These are phyloP conservation scores for Amphipoea oculea DNA, from an alignment of 2,888 invertebrate genomes.

Conservation along the genomic window DNA sequence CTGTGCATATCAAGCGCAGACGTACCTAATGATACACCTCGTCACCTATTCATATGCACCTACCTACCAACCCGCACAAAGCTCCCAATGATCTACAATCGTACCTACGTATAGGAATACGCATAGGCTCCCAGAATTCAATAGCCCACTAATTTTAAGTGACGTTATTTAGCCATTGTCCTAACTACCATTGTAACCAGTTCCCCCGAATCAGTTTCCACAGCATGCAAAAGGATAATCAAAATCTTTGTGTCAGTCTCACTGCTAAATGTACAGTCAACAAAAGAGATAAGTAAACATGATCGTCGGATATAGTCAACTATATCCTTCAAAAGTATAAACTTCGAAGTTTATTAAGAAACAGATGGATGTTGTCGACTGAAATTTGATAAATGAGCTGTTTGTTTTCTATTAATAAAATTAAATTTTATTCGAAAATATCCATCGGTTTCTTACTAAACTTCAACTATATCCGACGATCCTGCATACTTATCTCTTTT, in stretches of 20 bases:
- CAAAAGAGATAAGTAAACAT: no score
- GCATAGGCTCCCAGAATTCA: constrained; percentile 17
- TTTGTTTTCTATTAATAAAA: no score
- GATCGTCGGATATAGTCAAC: no score
- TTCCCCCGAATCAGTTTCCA: constrained; percentile 11
- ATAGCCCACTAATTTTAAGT: constrained; percentile 59
- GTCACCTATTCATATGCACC: neutral
- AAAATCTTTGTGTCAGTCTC: constrained; percentile 4
- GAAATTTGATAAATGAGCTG: no score
- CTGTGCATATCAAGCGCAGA: neutral
- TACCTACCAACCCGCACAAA: constrained; percentile 14
- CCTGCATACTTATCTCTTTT: no score
- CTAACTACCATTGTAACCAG: constrained; percentile 26
- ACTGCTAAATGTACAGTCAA: neutral
- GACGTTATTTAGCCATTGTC: constrained; percentile 42
- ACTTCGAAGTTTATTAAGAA: no score
- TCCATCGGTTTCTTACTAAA: no score
- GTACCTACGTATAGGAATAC: neutral
- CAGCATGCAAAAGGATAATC: constrained; percentile 4
- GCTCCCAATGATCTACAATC: neutral
- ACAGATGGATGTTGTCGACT: no score
- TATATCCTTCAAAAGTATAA: no score
- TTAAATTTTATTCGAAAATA: no score
- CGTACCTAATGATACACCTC: constrained; percentile 13
- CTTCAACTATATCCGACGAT: no score